Base-by-base conservation (phyloP, 2,888 invertebrate species). In the Zonitis immaculata region DNA sequence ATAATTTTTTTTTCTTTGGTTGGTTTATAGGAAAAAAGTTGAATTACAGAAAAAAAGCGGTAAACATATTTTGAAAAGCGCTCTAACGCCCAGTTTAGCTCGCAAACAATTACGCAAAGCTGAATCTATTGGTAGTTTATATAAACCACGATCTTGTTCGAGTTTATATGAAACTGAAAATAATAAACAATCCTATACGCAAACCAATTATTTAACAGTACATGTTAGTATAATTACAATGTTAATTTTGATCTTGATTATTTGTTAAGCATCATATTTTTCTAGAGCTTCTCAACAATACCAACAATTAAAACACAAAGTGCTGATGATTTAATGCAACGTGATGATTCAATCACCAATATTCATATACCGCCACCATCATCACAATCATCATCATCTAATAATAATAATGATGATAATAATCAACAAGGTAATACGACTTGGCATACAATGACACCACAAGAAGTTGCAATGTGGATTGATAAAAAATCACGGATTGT, bases 401-500 rank as follows among this genome's bases (percentile, higher is more conserved):
- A n/a, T n/a, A 7, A 32, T 8, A 14, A 14, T 7, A 32, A 32
- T 2, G 2, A 14, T 3, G 6, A 32, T 14, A 14, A 8, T 32
- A 1, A 30, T 6, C n/a, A n/a, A 12, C 28, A 9, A 28, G 11
- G 2, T 3, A 3, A 16, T 2, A 76, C 9, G 78, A 76, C 49
- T 22, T 87, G 88, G 84, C 90, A 91, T 45, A 89, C 89, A 11
- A 88, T 92, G 85, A 91, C 91, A 1, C 91, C 92, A 0, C 91
- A 91, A 67, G 88, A 92, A 74, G 90, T 92, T 51, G 88, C 92
- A 58, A 87, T 86, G 49, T 92, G 91, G 90, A 90, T 93, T 60
- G 92, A 93, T 77, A 85, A 82, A 51, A 78, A 91, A 48, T 88
- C 91, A 20, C 80, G 92, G 47, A 77, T 89, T 28, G 78, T 88